These are phyloP conservation scores for Fukomys damarensis DNA, from an alignment of 2,113 vertebrate species.

Conservation along the genomic window DNA sequence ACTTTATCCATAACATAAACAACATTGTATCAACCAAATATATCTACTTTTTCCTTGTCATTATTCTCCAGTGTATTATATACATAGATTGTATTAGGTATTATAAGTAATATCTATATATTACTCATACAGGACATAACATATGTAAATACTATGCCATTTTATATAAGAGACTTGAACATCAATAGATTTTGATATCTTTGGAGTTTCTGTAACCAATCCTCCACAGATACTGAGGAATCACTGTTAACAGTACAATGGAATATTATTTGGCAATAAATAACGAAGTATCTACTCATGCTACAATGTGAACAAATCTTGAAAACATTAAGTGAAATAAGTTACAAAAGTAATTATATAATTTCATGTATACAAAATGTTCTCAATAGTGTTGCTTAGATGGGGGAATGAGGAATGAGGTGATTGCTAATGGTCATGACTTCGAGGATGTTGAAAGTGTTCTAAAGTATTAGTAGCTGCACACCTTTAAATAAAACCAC, in stretches of 20 bases:
- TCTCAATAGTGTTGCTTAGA: not conserved
- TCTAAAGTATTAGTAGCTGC: not conserved
- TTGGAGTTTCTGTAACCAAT: not conserved
- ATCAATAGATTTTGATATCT: not conserved
- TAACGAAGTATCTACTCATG: not conserved
- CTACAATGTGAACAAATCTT: not conserved
- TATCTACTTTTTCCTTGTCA: not conserved
- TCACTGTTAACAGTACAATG: not conserved
- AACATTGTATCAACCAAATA: not conserved
- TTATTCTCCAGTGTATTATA: not conserved
- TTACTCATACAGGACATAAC: not conserved
- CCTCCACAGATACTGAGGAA: not conserved
- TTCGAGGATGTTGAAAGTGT: not conserved
- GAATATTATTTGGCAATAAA: slow-evolving; percentile 44
- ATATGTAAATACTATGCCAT: not conserved
- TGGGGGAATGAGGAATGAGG: not conserved
- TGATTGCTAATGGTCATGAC: not conserved
- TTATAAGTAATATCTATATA: not conserved
- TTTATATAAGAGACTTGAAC: not conserved
- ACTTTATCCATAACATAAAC: not conserved
- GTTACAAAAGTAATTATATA: slow-evolving; percentile 32
- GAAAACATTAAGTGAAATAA: slow-evolving; percentile 10
- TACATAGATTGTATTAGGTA: not conserved
- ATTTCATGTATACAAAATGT: not conserved
- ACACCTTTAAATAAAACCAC: slow-evolving; percentile 12